These are phyloP conservation scores for Daphoenositta chrysoptera DNA, from an alignment of 2,113 vertebrate species.

Conservation along the genomic window DNA sequence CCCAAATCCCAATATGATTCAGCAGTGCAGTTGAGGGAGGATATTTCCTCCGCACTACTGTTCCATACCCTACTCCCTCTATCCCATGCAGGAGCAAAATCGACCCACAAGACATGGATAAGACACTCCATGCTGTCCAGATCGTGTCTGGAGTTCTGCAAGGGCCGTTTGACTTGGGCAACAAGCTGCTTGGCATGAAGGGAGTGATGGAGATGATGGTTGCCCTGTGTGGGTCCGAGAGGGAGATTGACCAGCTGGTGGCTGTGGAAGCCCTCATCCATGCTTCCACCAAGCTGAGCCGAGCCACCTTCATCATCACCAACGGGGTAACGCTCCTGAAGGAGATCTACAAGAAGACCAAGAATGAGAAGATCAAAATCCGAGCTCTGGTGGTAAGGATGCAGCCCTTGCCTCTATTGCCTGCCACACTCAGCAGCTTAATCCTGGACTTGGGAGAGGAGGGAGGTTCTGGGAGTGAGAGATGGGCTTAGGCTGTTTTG, in stretches of 20 bases:
- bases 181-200: slow-evolving; percentile 84
- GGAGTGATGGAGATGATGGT: slow-evolving; percentile 99
- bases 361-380: slow-evolving; percentile 97
- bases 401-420: not conserved
- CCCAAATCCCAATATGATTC: not conserved
- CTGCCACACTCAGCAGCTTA: not conserved
- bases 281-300: slow-evolving; percentile 90
- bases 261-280: slow-evolving; percentile 95
- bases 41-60: not conserved
- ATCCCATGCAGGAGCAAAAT: slow-evolving; percentile 83
- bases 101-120: slow-evolving; percentile 95
- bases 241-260: slow-evolving; percentile 93
- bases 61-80: not conserved
- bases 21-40: not conserved
- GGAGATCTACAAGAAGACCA: slow-evolving; percentile 96
- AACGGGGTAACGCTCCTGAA: slow-evolving; percentile 91
- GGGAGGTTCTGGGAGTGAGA: not conserved
- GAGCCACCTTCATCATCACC: slow-evolving; percentile 93
- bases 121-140: slow-evolving; percentile 92
- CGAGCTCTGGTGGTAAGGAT: slow-evolving; percentile 89
- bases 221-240: slow-evolving; percentile 88
- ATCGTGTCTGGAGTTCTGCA: slow-evolving; percentile 91
- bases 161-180: slow-evolving; percentile 93
- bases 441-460: not conserved
- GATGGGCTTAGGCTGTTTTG: not conserved